Base-by-base conservation (phyloP, 2,888 invertebrate genomes). In the Acanthosepion esculentum region DNA sequence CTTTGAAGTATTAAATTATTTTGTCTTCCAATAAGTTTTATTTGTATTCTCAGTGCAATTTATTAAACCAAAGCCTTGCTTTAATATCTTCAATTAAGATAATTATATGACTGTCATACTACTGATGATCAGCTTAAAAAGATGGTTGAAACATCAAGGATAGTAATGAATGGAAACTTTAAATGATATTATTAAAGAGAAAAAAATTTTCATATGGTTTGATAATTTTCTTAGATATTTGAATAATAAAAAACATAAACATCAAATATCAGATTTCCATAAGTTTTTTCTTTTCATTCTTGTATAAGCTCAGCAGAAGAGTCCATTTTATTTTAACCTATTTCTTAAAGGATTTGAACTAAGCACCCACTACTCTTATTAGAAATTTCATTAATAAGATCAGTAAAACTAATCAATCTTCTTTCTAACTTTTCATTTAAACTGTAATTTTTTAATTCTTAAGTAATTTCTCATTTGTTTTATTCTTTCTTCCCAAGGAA, bases 41-140 rank as follows among this genome's bases (percentile, higher is more conserved):
- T n/a, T 78, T 78, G n/a, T 78, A 78, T 78, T 78, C 33, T n/a
- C n/a, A 78, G n/a, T 78, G 78, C 78, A 78, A 78, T 78, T 78
- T 78, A 78, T 78, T 33, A 33, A 78, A 78, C n/a, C 78, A 78
- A 33, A 78, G 78, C 78, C 78, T n/a, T 15, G n/a, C 78, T 78
- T 78, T 78, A 33, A 12, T 15, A 10, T 78, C 33, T 78, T 78
- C 78, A 33, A 12, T 78, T 78, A 6, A 23, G 59, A 59, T 59
- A 23, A 59, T 59, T 59, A 3, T 59, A 23, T 59, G 5, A 59
- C 59, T 59, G 23, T n/a, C 15, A 78, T n/a, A 78, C n/a, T 78
- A n/a, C 15, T 78, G 78, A n/a, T 33, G 78, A 78, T 78, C n/a
- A 78, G n/a, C 0, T 78, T 78, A 78, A 78, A n/a, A 78, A 33